Evolutionary conservation across 53 echinoderm and acorn worm species (phyloP).

Genomic region (Paelopatides confundens): DNA sequence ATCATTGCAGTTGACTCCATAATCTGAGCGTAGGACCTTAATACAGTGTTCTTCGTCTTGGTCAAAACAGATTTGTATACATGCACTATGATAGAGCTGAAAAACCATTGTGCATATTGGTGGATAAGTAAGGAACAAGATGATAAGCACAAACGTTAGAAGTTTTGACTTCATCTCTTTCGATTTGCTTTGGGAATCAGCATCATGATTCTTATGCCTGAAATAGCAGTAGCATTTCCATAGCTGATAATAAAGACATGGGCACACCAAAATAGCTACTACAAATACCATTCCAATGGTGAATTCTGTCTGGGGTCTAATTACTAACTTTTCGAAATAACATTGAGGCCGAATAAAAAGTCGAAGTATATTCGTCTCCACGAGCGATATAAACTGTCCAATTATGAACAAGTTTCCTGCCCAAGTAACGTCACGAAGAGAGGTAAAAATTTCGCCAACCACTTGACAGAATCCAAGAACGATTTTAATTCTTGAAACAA

Average conservation of each 20-base stretch:
- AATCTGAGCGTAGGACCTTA: constrained; percentile 57
- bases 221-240: not conserved
- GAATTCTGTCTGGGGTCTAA: not conserved
- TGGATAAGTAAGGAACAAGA: constrained; percentile 66
- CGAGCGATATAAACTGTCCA: not conserved
- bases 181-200: not conserved
- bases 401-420: not conserved
- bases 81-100: constrained; percentile 47
- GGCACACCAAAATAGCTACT: not conserved
- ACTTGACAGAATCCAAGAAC: constrained; percentile 30
- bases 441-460: constrained; percentile 1
- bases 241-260: not conserved
- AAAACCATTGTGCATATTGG: constrained; percentile 54
- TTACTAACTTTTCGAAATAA: not conserved
- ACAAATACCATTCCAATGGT: not conserved
- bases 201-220: not conserved
- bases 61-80: constrained; percentile 56
- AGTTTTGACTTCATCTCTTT: not conserved
- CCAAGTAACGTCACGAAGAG: not conserved
- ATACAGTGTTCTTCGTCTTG: not conserved
- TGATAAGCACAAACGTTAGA: constrained; percentile 13
- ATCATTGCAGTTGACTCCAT: constrained; percentile 51
- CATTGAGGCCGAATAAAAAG: constrained; percentile 1
- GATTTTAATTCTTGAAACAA: constrained; percentile 17
- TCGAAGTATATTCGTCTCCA: not conserved